phyloP scores from a whole-genome alignment of 2,797 vertebrate species.

The Ptychadena robeensis region DNA sequence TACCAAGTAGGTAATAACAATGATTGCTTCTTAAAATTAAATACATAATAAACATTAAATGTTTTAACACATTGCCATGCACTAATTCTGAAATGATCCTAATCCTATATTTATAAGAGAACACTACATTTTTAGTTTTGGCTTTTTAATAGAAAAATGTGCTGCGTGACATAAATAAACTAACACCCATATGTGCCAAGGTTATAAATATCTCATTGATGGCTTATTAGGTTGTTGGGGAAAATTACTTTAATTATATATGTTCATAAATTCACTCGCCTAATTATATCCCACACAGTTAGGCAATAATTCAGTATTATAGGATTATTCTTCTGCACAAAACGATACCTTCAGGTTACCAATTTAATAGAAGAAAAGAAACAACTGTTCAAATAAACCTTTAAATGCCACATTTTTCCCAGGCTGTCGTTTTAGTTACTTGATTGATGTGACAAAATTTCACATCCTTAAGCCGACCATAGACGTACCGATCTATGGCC shows the following conservation, averaged over 20 bases:
- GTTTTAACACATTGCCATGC: neutral
- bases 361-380: neutral
- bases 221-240: slow-evolving; percentile 20
- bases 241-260: slow-evolving; percentile 31
- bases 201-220: slow-evolving; percentile 12
- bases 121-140: neutral
- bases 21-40: too few relatives aligned
- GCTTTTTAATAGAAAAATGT: neutral
- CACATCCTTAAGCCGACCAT: too few relatives aligned
- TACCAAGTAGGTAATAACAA: too few relatives aligned
- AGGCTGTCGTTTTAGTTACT: neutral
- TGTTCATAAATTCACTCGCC: neutral
- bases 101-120: neutral
- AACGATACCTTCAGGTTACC: neutral
- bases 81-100: neutral
- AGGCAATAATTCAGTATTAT: slow-evolving; percentile 7
- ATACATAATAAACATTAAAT: neutral
- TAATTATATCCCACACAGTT: slow-evolving; percentile 12
- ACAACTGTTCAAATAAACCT: neutral
- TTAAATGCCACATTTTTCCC: neutral
- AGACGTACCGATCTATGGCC: too few relatives aligned
- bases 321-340: neutral
- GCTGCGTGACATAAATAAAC: neutral
- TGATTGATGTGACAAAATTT: neutral
- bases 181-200: slow-evolving; percentile 12